A percentile compares a stretch with the other conserved stretches of the same genome.
Evolutionary conservation across 2,113 vertebrate species (phyloP).

Genomic region (Alethe castanea): DNA sequence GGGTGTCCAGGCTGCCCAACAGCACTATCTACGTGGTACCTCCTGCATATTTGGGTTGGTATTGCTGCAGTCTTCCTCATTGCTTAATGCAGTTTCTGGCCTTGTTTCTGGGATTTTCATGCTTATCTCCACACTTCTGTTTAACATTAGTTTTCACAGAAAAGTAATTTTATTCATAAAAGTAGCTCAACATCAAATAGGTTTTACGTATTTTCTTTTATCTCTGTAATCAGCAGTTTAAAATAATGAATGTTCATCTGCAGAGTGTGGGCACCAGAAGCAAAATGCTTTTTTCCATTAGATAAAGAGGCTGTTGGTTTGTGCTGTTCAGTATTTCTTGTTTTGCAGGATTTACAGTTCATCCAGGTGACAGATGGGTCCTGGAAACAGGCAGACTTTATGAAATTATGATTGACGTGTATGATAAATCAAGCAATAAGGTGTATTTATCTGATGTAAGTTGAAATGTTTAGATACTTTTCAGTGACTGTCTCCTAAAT

Average conservation of each 20-base stretch:
- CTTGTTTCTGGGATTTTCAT: not conserved
- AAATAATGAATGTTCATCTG: not conserved
- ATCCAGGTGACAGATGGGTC: constrained; percentile 91
- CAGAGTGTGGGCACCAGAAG: not conserved
- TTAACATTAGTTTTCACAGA: not conserved
- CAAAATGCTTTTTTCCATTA: not conserved
- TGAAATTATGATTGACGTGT: constrained; percentile 86
- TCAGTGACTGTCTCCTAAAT: not conserved
- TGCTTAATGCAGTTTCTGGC: not conserved
- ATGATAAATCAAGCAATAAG: constrained; percentile 90
- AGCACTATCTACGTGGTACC: constrained; percentile 91
- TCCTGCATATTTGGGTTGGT: constrained; percentile 88
- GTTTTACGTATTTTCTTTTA: not conserved
- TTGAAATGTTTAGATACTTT: constrained; percentile 37
- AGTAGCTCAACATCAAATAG: not conserved
- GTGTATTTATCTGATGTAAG: constrained; percentile 92
- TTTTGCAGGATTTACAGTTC: constrained; percentile 84
- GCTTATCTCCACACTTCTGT: fast-evolving
- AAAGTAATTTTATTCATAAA: not conserved
- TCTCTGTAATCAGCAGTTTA: not conserved
- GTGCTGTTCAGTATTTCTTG: not conserved
- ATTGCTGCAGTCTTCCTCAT: not conserved
- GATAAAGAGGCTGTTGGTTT: not conserved
- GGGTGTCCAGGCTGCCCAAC: constrained; percentile 90
- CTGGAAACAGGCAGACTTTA: constrained; percentile 86